These are phyloP conservation scores for Amiota minor DNA, from an alignment of 2,888 invertebrate genomes.

Conservation along the genomic window DNA sequence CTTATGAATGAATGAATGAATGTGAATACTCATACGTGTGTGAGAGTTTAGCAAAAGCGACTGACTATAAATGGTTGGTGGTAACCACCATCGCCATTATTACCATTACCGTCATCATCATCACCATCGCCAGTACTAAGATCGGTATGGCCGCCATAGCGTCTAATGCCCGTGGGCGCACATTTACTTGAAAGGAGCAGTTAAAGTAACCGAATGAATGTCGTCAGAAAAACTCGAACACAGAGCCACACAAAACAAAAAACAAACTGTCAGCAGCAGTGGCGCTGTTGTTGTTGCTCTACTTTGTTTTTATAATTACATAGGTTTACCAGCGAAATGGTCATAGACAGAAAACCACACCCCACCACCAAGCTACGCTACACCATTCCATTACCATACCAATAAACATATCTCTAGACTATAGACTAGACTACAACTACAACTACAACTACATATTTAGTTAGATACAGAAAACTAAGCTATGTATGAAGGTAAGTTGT, in stretches of 20 bases:
- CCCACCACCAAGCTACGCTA: too few relatives aligned
- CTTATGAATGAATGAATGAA: neutral
- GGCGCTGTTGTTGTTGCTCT: neutral
- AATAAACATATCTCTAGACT: too few relatives aligned
- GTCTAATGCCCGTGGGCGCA: conserved; percentile 52
- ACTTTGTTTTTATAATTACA: conserved; percentile 34
- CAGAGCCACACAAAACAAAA: conserved; percentile 1
- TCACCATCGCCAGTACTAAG: neutral
- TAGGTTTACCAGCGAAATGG: conserved; percentile 36
- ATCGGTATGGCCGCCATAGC: neutral
- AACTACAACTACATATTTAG: neutral
- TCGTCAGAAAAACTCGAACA: conserved; percentile 28
- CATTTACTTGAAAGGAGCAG: conserved; percentile 57
- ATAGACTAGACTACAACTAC: too few relatives aligned
- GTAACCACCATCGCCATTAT: neutral
- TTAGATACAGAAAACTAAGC: neutral
- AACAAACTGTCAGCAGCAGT: conserved; percentile 57
- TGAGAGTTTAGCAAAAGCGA: neutral
- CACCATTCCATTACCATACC: too few relatives aligned
- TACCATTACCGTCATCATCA: neutral
- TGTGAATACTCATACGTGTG: neutral
- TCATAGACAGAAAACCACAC: conserved; percentile 21
- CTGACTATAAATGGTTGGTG: conserved; percentile 4
- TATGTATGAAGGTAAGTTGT: neutral
- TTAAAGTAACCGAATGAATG: conserved; percentile 4